Base-by-base conservation (phyloP, 2,113 vertebrate species). In the Mustelus asterias region DNA sequence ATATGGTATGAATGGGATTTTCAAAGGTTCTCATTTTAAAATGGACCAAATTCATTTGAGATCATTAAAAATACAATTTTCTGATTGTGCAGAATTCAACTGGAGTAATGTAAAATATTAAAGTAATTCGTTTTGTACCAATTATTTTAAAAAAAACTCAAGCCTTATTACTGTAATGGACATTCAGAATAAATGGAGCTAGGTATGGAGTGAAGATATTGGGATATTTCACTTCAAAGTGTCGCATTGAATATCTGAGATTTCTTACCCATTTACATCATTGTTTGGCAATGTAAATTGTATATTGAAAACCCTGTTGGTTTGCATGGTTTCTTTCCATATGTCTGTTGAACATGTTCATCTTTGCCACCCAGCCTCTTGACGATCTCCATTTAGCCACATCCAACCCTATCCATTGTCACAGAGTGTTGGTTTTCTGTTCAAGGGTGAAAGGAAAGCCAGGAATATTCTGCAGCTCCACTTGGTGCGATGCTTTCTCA, bases 131-230 rank as follows among this genome's bases (percentile, higher is more conserved):
- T 60, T 65, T 92, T 92, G 54, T 5, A 63, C 5, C 29, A 33
- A 92, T 29, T 8, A 89, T 37, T 37, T 85, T 86, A 58, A 54
- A 54, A 88, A 58, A 54, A 58, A 85, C 54, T 54, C 44, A 90
- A 78, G 72, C 48, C 29, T 80, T 83, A 37, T 48, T 29, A 90
- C 33, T 92, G 29, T 63, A 93, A 93, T 65, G 16, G 60, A 14
- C 89, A 65, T 93, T 93, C 89, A 65, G 89, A 93, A 65, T 92
- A 63, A 92, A 92, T 92, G 60, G 89, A 92, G 89, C 37, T 92
- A 20, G 58, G 10, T n/a, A 33, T 92, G 89, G 60, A n/a, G 11
- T 37, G 63, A 63, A 65, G 33, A 92, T 92, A 37, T 44, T 83
- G 1, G 22, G 29, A 63, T 29, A 8, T 58, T 33, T 33, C 26